Percentiles rank a stretch among this genome's conserved stretches.
Conservation (phyloP, 1,140 invertebrate genomes). For the Chelonus insularis region DNA sequence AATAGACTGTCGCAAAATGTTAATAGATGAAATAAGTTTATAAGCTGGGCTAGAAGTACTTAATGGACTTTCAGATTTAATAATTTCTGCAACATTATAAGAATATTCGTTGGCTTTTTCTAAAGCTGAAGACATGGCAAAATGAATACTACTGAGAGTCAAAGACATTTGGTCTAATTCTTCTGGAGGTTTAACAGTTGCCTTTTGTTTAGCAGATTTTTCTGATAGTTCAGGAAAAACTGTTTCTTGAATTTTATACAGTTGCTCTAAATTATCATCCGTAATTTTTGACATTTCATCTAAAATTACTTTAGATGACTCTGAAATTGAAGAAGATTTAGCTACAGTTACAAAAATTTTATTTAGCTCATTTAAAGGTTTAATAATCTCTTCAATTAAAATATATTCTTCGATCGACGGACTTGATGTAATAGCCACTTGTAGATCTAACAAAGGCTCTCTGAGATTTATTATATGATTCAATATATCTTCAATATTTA, state of each 20-base stretch:
- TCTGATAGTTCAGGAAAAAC: no score
- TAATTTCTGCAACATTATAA: conserved; percentile 5
- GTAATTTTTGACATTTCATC: no score
- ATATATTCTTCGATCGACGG: conserved; percentile 33
- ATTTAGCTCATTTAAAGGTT: conserved; percentile 41
- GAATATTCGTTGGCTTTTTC: conserved; percentile 23
- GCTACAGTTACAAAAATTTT: conserved; percentile 14
- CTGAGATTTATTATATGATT: conserved; percentile 43
- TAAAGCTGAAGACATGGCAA: conserved; percentile 40
- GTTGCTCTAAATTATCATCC: no score
- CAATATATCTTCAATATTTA: conserved; percentile 44
- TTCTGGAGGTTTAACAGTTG: conserved; percentile 19
- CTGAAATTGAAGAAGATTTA: no score
- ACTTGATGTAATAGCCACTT: conserved; percentile 34
- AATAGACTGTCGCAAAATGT: conserved; percentile 38
- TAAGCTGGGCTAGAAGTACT: not conserved
- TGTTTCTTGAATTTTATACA: no score
- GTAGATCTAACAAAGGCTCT: conserved; percentile 43
- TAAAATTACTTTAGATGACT: no score
- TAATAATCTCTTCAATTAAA: conserved; percentile 36
- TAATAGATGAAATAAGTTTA: conserved; percentile 27
- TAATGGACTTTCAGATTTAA: not conserved
- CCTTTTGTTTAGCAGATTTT: no score
- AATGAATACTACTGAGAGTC: conserved; percentile 41
- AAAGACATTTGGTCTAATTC: conserved; percentile 27